Evolutionary conservation across 2,113 vertebrate species (phyloP), one percentile per base, ranked within the genome.

Genomic region (Ifrita kowaldi): DNA sequence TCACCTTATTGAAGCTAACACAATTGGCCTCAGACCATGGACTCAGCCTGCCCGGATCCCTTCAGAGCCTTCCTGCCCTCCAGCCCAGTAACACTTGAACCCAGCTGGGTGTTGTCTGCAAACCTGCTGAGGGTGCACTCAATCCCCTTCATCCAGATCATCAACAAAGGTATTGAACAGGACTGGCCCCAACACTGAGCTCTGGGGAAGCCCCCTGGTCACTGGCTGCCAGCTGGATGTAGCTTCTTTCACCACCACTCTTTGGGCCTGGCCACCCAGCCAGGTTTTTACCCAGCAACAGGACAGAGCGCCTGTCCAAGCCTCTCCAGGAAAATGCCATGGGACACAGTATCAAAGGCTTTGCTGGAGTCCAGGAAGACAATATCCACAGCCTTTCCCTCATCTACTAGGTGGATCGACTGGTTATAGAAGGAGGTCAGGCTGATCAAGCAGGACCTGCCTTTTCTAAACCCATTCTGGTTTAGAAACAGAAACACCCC

Each of bases 101-200:
- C 4, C 46, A 62, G 0, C 20, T 26, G 1, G 0, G 12, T 60
- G 55, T 3, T 60, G 16, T 4, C 35, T 49, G 30, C 0, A 1
- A 41, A 15, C 35, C 17, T 50, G 44, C 30, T 60, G 79, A 42
- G 65, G 55, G 15, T 60, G 35, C 35, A 41, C 27, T 82, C 1
- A 1, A 59, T 28, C 9, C 35, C 23, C 53, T 33, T 18, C 6
- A 3, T 2, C 18, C 53, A 69, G 42, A 33, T 7, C 79, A 41
- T 41, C 35, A 11, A 3, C 65, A 39, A 9, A 42, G 15, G 24
- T 5, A 6, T 50, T 5, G 18, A 23, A 24, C 44, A 82, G 55
- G 55, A 6, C 23, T n/a, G 53, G 64, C 24, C 33, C 42, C 30
- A 69, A 1, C 37, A 17, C 23, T 18, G 53, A 69, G 52, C 64